Base-by-base conservation (phyloP, 1,140 invertebrate genomes). In the Pollicipes pollicipes region DNA sequence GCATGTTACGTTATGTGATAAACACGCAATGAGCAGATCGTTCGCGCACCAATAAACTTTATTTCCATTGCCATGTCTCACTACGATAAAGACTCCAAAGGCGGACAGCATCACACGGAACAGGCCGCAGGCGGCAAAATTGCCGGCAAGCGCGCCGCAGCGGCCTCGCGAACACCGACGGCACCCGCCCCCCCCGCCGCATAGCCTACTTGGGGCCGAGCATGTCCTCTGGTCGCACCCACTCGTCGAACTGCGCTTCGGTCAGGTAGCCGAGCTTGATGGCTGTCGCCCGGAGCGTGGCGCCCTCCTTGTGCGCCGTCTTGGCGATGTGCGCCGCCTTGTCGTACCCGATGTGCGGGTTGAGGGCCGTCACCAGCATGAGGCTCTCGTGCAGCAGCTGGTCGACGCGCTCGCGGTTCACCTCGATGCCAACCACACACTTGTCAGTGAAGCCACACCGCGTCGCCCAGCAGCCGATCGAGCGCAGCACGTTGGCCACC, bases 301-400 rank as follows among this genome's bases (percentile, higher is more conserved):
- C 85, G 3, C 91, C 91, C 77, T 98, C 89, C 77, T 92, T 90
- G 78, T 98, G 96, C 0, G 97, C 97, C 32, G 90, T 90, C 81
- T 99, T 99, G 0, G 97, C 97, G 76, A 99, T 98, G 77, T 85
- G 84, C 3, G 96, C 94, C 71, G 97, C 90, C 82, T 97, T 98
- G 79, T 99, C 97, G 79, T 99, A 99, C 63, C 95, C 97, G 79
- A 99, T 98, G 78, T 98, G 91, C 0, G 94, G 94, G 84, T 98
- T 99, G 8, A 99, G 84, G 0, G 97, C 95, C 4, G 97, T 99
- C 31, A 99, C 97, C 74, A 99, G 83, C 97, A 99, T 99, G 37
- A 99, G 84, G 69, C 95, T 98, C 80, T 98, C 93, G 74, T 91
- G 88, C 80, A 97, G 84, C 32, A 95, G 86, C 80, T 90, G 88